These are phyloP conservation scores for Punctoribates punctum DNA, from an alignment of 2,888 invertebrate species.

Conservation along the genomic window DNA sequence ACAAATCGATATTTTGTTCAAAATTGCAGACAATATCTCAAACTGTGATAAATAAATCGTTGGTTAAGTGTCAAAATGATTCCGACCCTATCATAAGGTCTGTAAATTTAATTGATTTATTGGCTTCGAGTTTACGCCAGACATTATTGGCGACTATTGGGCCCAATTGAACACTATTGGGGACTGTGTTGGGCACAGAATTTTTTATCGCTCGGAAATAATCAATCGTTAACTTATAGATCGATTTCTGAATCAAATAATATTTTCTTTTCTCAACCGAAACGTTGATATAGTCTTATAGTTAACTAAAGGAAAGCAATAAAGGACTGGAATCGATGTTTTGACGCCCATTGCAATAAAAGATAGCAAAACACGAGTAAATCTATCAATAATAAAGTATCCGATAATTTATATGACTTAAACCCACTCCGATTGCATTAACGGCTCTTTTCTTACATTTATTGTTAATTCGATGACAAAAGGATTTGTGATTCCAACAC, in stretches of 20 bases:
- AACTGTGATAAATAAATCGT: no score
- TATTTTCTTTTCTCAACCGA: slow-evolving; percentile 8
- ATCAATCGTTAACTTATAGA: slow-evolving; percentile 18
- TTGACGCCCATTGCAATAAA: slow-evolving; percentile 23
- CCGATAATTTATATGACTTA: slow-evolving; percentile 29
- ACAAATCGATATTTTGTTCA: no score
- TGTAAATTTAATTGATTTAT: no score
- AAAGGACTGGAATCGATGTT: background rate
- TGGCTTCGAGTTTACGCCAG: no score
- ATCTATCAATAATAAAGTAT: slow-evolving; percentile 26
- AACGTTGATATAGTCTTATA: background rate
- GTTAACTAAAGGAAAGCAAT: background rate
- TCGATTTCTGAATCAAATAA: slow-evolving; percentile 18
- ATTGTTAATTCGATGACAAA: background rate
- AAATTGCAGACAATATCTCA: no score
- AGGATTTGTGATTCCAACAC: background rate
- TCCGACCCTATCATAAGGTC: no score
- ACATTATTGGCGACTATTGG: no score
- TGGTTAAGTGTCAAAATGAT: no score
- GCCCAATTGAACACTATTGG: no score
- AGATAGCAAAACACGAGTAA: background rate
- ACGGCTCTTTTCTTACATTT: background rate
- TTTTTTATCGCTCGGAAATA: slow-evolving; percentile 6
- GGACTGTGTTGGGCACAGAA: background rate
- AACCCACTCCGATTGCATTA: background rate